A percentile compares a stretch with the other conserved stretches of the same genome.
phyloP scores from a whole-genome alignment of 1,140 invertebrate species.

The Eulimnadia texana region DNA sequence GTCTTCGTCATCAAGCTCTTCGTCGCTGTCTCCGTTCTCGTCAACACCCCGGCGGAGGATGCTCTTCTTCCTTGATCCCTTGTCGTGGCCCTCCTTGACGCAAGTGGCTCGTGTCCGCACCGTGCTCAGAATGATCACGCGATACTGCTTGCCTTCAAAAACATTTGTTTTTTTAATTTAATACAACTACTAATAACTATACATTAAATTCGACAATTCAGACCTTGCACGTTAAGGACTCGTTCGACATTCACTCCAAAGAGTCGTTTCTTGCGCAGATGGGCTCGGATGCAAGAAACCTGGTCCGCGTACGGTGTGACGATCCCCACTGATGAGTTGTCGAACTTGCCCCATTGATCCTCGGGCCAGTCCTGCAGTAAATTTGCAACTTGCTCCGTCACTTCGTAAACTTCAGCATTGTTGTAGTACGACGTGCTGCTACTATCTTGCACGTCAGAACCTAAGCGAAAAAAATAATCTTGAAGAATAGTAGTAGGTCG shows the following conservation, averaged over 20 bases:
- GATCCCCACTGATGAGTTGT: slow-evolving; percentile 56
- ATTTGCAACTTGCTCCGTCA: slow-evolving; percentile 54
- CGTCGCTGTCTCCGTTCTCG: background rate
- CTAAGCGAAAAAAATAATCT: no score
- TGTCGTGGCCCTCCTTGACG: slow-evolving; percentile 25
- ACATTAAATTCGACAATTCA: background rate
- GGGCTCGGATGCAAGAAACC: slow-evolving; percentile 59
- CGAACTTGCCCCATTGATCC: slow-evolving; percentile 49
- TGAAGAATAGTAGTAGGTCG: no score
- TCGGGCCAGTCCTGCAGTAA: slow-evolving; percentile 53
- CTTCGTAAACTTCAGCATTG: slow-evolving; percentile 63
- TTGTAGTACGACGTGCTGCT: slow-evolving; percentile 78
- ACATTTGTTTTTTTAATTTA: slow-evolving; percentile 3
- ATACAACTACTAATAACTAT: background rate
- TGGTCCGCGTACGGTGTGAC: slow-evolving; percentile 76
- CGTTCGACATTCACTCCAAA: slow-evolving; percentile 66
- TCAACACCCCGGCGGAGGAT: slow-evolving; percentile 11
- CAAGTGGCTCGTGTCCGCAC: slow-evolving; percentile 64
- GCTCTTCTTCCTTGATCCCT: slow-evolving; percentile 10
- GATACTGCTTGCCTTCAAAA: slow-evolving; percentile 58
- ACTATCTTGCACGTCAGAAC: slow-evolving; percentile 56
- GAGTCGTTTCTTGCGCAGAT: slow-evolving; percentile 55
- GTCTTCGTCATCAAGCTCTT: slow-evolving; percentile 1
- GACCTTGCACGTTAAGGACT: slow-evolving; percentile 72
- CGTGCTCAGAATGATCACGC: slow-evolving; percentile 68